Conservation (phyloP, 2,113 vertebrate species). For the Lepisosteus oculatus region DNA sequence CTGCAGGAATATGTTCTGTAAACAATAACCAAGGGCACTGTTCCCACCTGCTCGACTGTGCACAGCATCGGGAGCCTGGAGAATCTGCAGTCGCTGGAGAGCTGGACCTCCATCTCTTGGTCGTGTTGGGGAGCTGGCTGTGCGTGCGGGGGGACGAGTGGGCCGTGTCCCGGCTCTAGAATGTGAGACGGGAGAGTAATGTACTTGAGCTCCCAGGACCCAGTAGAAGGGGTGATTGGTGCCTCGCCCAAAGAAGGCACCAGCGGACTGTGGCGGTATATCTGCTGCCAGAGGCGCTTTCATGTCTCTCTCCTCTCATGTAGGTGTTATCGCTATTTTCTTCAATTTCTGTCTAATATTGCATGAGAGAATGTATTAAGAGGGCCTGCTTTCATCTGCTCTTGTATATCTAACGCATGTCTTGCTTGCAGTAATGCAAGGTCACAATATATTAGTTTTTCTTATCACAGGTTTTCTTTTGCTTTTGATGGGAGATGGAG, state of each 20-base stretch:
- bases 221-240: slow-evolving; percentile 30
- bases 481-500: no score
- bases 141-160: not conserved
- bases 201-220: slow-evolving; percentile 44
- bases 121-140: not conserved
- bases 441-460: no score
- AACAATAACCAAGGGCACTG: slow-evolving; percentile 17
- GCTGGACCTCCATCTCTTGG: not conserved
- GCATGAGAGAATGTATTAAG: no score
- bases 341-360: no score
- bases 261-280: slow-evolving; percentile 55
- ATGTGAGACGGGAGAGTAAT: slow-evolving; percentile 40
- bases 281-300: slow-evolving; percentile 67
- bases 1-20: slow-evolving; percentile 33
- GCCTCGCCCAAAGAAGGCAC: slow-evolving; percentile 40
- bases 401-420: no score
- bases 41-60: not conserved
- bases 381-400: no score
- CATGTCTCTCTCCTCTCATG: slow-evolving; percentile 48
- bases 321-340: slow-evolving; percentile 40
- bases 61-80: not conserved
- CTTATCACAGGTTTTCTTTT: no score
- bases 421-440: no score
- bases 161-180: not conserved
- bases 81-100: not conserved